Conservation (phyloP, 1,140 invertebrate genomes). For the Calycopis cecrops region DNA sequence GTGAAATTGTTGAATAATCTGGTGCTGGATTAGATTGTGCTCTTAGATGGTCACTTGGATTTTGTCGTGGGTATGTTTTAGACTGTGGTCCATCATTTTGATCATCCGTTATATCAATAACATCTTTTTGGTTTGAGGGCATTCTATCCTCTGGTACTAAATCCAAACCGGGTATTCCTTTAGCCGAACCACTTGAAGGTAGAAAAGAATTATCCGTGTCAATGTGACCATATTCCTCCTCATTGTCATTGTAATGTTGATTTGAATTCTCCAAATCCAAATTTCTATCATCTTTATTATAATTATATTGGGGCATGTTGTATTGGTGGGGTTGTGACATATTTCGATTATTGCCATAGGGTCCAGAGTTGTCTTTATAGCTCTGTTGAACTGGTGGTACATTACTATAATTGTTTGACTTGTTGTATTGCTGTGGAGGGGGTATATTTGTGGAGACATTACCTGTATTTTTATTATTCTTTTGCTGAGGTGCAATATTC, state of each 20-base stretch:
- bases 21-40: conserved; percentile 37
- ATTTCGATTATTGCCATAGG: neutral
- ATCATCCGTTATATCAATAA: conserved; percentile 59
- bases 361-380: neutral
- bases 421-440: conserved; percentile 1
- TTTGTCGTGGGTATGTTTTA: neutral
- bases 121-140: conserved; percentile 32
- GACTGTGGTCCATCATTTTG: conserved; percentile 16
- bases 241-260: conserved; percentile 17
- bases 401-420: neutral
- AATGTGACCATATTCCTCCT: conserved; percentile 2
- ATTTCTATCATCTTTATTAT: conserved; percentile 24
- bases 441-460: conserved; percentile 23
- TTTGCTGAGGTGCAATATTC: conserved; percentile 28
- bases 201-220: conserved; percentile 31
- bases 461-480: conserved; percentile 25
- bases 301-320: conserved; percentile 22
- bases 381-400: conserved; percentile 9
- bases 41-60: neutral
- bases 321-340: conserved; percentile 24
- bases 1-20: conserved; percentile 76
- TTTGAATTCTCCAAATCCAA: conserved; percentile 6
- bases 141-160: conserved; percentile 71
- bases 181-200: conserved; percentile 38
- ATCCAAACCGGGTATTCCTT: conserved; percentile 80